Evolutionary conservation across 2,888 invertebrate genomes (phyloP), one percentile per base, ranked within the genome.

Genomic region (Neoascia interrupta): DNA sequence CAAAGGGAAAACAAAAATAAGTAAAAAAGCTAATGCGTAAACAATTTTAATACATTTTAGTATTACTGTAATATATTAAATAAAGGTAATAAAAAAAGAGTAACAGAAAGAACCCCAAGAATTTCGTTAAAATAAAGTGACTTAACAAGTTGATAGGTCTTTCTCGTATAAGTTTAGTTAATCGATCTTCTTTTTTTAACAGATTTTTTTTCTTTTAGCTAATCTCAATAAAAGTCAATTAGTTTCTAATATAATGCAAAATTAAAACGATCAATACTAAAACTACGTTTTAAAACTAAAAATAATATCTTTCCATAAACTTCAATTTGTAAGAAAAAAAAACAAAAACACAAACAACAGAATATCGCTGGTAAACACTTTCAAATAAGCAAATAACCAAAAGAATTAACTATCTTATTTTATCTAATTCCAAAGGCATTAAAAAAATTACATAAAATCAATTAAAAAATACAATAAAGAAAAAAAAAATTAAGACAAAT

Each of bases 201-300:
- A 60, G 51, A 47, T 37, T 37, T 63, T 61, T 49, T 60, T 34
- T 61, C 36, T 56, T 54, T 64, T 47, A 56, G 56, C 58, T 80
- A 69, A 68, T 80, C 68, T 87, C 87, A 88, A 88, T 88, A 88
- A 85, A 85, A 87, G 88, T 88, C 88, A 89, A 81, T 76, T 76
- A 76, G 75, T 75, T 75, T 56, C 49, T 28, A 66, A 81, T 15
- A 72, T 69, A n/a, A n/a, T 60, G 75, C 45, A 75, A 69, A 75
- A 75, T 63, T 54, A 53, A 66, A 53, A 60, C 36, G n/a, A n/a
- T n/a, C 6, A 47, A 53, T 53, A 56, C 45, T 37, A 31, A 26
- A 54, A 39, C 49, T 45, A 53, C 28, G 45, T 64, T 39, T 19
- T 37, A 49, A 28, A 45, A n/a, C 13, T 31, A n/a, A 8, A 26